A percentile compares a stretch with the other conserved stretches of the same genome.
Evolutionary conservation across 1,140 invertebrate genomes (phyloP).

Genomic region (Microvelia longipes): DNA sequence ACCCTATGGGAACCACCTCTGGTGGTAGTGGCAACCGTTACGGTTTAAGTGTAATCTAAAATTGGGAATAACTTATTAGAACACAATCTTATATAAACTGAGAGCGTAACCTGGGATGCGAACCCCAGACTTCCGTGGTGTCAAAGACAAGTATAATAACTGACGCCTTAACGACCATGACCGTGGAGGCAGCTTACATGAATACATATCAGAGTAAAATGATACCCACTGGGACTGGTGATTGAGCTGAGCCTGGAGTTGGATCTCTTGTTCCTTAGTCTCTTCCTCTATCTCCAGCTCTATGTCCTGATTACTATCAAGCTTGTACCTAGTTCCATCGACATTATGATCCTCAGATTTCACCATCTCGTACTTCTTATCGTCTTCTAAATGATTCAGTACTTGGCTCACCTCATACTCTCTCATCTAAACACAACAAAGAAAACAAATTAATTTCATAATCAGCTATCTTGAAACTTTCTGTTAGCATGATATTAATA

Average conservation of each 20-base stretch:
- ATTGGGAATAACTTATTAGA: too few relatives aligned
- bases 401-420: conserved; percentile 74
- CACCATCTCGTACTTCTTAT: conserved; percentile 56
- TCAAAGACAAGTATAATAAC: too few relatives aligned
- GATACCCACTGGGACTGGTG: too few relatives aligned
- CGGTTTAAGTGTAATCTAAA: too few relatives aligned
- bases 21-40: too few relatives aligned
- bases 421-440: conserved; percentile 43
- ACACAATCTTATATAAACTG: too few relatives aligned
- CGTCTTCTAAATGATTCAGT: conserved; percentile 62
- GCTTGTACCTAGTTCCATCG: conserved; percentile 31
- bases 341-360: conserved; percentile 43
- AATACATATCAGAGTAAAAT: too few relatives aligned
- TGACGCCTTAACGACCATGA: too few relatives aligned
- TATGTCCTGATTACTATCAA: conserved; percentile 51
- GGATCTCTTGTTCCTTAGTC: conserved; percentile 43
- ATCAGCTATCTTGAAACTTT: background rate
- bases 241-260: conserved; percentile 14
- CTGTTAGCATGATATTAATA: background rate
- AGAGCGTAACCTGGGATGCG: too few relatives aligned
- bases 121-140: too few relatives aligned
- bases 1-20: too few relatives aligned
- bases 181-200: too few relatives aligned
- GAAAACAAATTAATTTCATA: background rate
- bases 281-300: conserved; percentile 62